A percentile compares a stretch with the other conserved stretches of the same genome.
These are phyloP conservation scores for Mythimna vitellina DNA, from an alignment of 2,888 invertebrate genomes.

Conservation along the genomic window DNA sequence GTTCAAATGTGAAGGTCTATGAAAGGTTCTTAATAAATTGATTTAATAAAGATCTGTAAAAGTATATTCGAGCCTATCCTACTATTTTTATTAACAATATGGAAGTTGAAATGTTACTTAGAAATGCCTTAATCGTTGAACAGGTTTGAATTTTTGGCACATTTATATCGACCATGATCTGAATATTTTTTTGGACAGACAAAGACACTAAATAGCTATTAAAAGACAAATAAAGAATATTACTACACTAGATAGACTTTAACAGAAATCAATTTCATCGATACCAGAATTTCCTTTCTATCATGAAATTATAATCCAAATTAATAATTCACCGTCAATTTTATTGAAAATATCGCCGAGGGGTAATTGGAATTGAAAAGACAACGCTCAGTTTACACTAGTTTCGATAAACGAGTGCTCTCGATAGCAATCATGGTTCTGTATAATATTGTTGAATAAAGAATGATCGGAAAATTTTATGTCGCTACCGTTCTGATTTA, in stretches of 20 bases:
- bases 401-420: constrained; percentile 19
- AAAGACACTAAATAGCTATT: background rate
- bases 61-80: background rate
- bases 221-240: background rate
- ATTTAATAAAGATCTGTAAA: background rate
- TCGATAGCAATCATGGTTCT: constrained; percentile 4
- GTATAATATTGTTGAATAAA: constrained; percentile 31
- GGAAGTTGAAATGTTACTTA: too few species aligned
- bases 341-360: constrained; percentile 42
- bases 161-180: too few species aligned
- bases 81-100: background rate
- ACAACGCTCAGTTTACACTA: constrained; percentile 32
- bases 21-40: background rate
- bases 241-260: background rate
- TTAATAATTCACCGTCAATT: constrained; percentile 29
- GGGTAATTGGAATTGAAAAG: constrained; percentile 43
- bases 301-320: constrained; percentile 42
- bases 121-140: too few species aligned
- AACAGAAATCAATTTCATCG: constrained; percentile 1
- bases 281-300: background rate
- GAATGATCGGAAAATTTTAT: constrained; percentile 5
- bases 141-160: too few species aligned
- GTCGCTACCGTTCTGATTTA: constrained; percentile 1
- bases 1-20: background rate
- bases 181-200: too few species aligned